Percentiles rank a stretch among this genome's conserved stretches.
Evolutionary conservation across 2,797 vertebrate genomes (phyloP).

Genomic region (Pterois miles): DNA sequence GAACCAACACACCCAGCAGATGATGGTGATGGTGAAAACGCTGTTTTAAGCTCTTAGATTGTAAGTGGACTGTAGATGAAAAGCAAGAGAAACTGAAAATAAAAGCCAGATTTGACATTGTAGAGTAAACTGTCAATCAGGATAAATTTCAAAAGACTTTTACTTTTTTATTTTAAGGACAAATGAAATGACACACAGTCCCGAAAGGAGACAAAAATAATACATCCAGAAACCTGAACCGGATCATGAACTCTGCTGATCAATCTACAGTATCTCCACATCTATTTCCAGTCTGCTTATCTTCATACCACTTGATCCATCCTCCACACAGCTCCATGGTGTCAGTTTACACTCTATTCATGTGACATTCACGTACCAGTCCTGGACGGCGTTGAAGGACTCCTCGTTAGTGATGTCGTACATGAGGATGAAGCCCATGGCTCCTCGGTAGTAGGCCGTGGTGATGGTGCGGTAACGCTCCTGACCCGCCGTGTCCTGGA

Average conservation of each 20-base stretch:
- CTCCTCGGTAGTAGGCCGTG: slow-evolving; percentile 96
- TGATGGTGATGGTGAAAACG: not conserved
- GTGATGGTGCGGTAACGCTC: slow-evolving; percentile 98
- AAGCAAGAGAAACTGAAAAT: not conserved
- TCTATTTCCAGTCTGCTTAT: slow-evolving; percentile 41
- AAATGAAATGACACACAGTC: not conserved
- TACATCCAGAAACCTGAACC: slow-evolving; percentile 37
- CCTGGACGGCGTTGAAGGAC: slow-evolving; percentile 96
- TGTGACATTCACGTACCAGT: slow-evolving; percentile 86
- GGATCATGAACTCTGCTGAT: not conserved
- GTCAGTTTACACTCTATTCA: not conserved
- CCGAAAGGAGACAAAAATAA: not conserved
- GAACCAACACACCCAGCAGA: slow-evolving; percentile 10
- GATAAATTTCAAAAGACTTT: not conserved
- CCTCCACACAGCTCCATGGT: not conserved
- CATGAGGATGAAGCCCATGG: slow-evolving; percentile 99
- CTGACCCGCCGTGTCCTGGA: slow-evolving; percentile 94
- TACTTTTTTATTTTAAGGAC: not conserved
- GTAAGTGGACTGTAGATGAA: not conserved
- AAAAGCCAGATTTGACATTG: not conserved
- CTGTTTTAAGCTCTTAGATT: not conserved
- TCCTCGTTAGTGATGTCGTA: slow-evolving; percentile 99
- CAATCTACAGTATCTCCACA: slow-evolving; percentile 13
- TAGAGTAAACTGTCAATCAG: not conserved
- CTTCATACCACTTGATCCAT: slow-evolving; percentile 17